Evolutionary conservation across 2,888 invertebrate species (phyloP).

Genomic region (Camponotus fellah): DNA sequence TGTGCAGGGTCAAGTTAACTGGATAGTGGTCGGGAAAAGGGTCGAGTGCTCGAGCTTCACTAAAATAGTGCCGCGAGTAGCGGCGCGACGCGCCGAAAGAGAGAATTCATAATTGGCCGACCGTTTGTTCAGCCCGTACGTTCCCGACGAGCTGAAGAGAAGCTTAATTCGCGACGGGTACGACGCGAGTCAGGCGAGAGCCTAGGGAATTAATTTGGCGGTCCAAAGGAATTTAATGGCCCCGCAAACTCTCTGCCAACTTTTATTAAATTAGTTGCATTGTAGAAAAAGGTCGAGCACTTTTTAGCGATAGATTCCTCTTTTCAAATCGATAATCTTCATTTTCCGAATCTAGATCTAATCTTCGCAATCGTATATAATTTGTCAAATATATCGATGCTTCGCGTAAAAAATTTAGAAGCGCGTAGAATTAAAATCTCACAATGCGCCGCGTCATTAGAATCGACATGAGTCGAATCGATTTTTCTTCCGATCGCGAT

Average conservation of each 20-base stretch:
- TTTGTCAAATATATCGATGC: not conserved
- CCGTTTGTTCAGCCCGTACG: conserved; percentile 75
- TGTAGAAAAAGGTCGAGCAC: conserved; percentile 22
- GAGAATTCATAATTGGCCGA: conserved; percentile 80
- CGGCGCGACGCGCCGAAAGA: conserved; percentile 70
- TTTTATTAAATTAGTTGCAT: conserved; percentile 52
- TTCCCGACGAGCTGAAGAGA: conserved; percentile 64
- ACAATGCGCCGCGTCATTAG: conserved; percentile 22
- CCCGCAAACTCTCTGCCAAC: conserved; percentile 55
- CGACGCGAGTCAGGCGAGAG: conserved; percentile 38
- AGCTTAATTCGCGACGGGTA: conserved; percentile 65
- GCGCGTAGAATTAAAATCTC: conserved; percentile 1
- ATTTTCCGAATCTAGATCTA: not conserved
- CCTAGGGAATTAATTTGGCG: conserved; percentile 57
- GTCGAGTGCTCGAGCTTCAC: conserved; percentile 45
- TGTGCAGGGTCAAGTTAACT: conserved; percentile 76
- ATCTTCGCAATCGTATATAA: not conserved
- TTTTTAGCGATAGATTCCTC: conserved; percentile 22
- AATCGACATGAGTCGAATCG: conserved; percentile 38
- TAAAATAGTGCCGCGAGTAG: conserved; percentile 73
- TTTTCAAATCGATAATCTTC: not conserved
- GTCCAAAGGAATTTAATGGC: conserved; percentile 61
- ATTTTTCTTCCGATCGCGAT: conserved; percentile 58
- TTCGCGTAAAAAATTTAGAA: not conserved
- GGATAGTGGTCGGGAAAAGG: conserved; percentile 72